Conservation (phyloP, 2,888 invertebrate species). For the Drepana falcataria region DNA sequence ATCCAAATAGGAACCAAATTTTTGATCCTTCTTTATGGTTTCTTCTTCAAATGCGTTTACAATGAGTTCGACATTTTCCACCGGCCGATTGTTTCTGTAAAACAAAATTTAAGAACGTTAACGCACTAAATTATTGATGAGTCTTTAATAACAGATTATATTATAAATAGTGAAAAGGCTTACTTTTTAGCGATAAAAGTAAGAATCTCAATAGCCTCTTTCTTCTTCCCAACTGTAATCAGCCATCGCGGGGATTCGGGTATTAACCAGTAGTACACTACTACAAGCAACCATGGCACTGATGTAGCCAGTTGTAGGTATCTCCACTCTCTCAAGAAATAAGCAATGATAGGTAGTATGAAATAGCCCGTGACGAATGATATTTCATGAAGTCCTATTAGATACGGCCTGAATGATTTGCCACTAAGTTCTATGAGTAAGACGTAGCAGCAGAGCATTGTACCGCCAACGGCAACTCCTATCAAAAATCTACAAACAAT, state of each 20-base stretch:
- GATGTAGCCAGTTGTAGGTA: constrained; percentile 78
- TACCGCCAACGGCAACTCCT: constrained; percentile 81
- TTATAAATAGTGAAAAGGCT: constrained; percentile 8
- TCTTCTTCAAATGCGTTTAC: constrained; percentile 56
- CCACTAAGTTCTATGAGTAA: constrained; percentile 81
- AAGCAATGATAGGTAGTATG: constrained; percentile 77
- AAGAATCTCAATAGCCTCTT: constrained; percentile 80
- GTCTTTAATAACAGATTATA: not conserved
- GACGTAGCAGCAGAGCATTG: constrained; percentile 83
- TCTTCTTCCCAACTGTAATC: constrained; percentile 81
- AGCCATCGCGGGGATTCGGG: constrained; percentile 91
- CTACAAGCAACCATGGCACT: constrained; percentile 69
- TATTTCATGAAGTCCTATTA: constrained; percentile 76
- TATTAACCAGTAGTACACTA: constrained; percentile 82
- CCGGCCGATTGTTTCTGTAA: constrained; percentile 61
- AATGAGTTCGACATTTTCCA: constrained; percentile 42
- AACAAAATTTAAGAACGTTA: constrained; percentile 4
- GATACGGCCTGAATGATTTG: constrained; percentile 71
- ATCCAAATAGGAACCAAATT: constrained; percentile 62
- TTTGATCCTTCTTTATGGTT: constrained; percentile 18
- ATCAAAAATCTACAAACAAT: constrained; percentile 77
- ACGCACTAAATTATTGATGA: constrained; percentile 2
- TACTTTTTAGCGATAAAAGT: constrained; percentile 79
- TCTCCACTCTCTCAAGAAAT: constrained; percentile 80
- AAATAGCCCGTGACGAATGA: constrained; percentile 78